A percentile compares a stretch with the other conserved stretches of the same genome.
These are phyloP conservation scores for Psylliodes chrysocephalus DNA, from an alignment of 2,888 invertebrate species.

Conservation along the genomic window DNA sequence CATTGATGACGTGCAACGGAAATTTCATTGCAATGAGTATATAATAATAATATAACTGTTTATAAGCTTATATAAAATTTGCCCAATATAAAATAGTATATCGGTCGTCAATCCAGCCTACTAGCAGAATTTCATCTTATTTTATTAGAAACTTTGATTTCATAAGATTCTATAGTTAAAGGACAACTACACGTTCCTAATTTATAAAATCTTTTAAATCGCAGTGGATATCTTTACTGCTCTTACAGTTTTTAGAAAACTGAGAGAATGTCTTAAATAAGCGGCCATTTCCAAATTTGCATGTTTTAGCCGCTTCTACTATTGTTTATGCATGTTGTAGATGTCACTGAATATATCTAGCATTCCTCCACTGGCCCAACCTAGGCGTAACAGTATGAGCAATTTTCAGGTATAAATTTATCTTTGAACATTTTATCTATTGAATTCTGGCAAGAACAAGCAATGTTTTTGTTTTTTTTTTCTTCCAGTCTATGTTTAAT, in stretches of 20 bases:
- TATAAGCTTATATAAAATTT: no score
- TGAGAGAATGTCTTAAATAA: constrained; percentile 16
- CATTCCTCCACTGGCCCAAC: constrained; percentile 61
- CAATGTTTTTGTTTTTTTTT: background rate
- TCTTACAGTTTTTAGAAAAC: background rate
- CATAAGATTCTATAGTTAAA: no score
- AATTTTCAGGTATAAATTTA: constrained; percentile 59
- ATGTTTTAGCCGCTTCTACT: constrained; percentile 48
- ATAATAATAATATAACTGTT: no score
- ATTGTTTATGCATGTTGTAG: constrained; percentile 63
- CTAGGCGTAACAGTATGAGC: constrained; percentile 66
- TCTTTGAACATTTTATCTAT: constrained; percentile 2
- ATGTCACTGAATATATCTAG: constrained; percentile 64
- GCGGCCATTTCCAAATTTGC: constrained; percentile 38
- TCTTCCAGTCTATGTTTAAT: constrained; percentile 14
- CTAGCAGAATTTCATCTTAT: no score
- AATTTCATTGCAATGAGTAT: no score
- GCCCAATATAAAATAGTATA: no score
- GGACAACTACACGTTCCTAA: no score
- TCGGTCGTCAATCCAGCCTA: no score
- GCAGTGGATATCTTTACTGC: no score
- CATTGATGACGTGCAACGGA: no score
- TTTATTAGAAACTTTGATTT: no score
- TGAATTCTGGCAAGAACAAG: constrained; percentile 27
- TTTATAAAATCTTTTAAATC: no score